Percentiles rank a stretch among this genome's conserved stretches.
Conservation (phyloP, 2,113 vertebrate species). For the Pelecanoides urinatrix region DNA sequence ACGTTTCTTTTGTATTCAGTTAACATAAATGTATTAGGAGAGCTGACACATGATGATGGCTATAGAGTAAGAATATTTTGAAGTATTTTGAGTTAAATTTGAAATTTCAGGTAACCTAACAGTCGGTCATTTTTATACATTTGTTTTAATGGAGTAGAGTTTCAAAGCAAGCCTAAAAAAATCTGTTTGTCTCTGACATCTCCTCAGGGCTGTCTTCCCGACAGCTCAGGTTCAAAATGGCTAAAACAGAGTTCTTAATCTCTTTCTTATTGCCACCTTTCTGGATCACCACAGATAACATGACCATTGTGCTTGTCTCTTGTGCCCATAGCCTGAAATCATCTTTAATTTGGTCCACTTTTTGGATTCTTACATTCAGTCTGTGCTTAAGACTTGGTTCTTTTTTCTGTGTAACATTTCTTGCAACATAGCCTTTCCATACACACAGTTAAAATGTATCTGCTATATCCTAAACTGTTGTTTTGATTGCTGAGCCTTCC, state of each 20-base stretch:
- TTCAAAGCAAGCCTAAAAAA: slow-evolving; percentile 48
- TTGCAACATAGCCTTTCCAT: background rate
- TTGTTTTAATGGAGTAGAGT: slow-evolving; percentile 67
- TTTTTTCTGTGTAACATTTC: background rate
- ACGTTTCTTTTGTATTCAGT: slow-evolving; percentile 93
- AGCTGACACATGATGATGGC: slow-evolving; percentile 80
- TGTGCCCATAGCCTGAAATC: slow-evolving; percentile 3
- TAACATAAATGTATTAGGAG: slow-evolving; percentile 84
- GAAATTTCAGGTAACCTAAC: slow-evolving; percentile 76
- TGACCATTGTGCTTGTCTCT: slow-evolving; percentile 11
- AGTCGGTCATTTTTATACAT: slow-evolving; percentile 67
- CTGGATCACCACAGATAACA: background rate
- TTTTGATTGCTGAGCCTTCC: background rate
- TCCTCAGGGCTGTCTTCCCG: slow-evolving; percentile 45
- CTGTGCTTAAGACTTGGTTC: background rate
- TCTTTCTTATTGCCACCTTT: slow-evolving; percentile 58
- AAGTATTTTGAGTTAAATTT: slow-evolving; percentile 78
- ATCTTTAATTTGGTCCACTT: slow-evolving; percentile 37
- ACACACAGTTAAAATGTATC: background rate
- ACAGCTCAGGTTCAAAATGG: slow-evolving; percentile 40
- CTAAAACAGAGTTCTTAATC: slow-evolving; percentile 52
- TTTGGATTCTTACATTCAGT: slow-evolving; percentile 26
- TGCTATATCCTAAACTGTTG: background rate
- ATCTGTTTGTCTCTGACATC: slow-evolving; percentile 34
- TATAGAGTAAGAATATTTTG: slow-evolving; percentile 83